A percentile compares a stretch with the other conserved stretches of the same genome.
phyloP scores from a whole-genome alignment of 2,113 vertebrate genomes.

The Rattus norvegicus region DNA sequence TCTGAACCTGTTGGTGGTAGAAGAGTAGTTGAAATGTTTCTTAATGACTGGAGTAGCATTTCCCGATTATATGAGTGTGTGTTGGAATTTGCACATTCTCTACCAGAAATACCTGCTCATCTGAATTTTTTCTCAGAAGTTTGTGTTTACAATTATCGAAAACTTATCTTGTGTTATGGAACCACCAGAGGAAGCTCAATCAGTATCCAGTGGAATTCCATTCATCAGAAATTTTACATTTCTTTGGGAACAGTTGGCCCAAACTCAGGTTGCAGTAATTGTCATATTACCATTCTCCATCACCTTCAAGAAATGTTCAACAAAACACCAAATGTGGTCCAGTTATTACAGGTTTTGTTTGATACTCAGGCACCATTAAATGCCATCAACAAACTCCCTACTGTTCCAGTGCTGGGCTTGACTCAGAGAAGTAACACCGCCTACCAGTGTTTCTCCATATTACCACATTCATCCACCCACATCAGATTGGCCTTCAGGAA shows the following conservation, averaged over 20 bases:
- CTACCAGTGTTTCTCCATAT: constrained; percentile 99
- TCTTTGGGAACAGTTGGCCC: constrained; percentile 98
- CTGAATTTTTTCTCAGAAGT: constrained; percentile 97
- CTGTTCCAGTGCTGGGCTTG: constrained; percentile 98
- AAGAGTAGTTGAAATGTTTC: constrained; percentile 99
- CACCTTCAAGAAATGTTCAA: constrained; percentile 99
- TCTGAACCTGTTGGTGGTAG: constrained; percentile 97
- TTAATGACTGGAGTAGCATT: constrained; percentile 98
- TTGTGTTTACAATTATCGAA: constrained; percentile 97
- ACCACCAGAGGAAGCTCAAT: constrained; percentile 98
- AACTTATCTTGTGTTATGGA: constrained; percentile 98
- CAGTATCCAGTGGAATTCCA: constrained; percentile 95
- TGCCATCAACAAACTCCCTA: constrained; percentile 99
- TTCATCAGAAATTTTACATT: constrained; percentile 95
- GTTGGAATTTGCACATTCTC: constrained; percentile 94
- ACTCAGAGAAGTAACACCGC: constrained; percentile 99
- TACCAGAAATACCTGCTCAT: constrained; percentile 96
- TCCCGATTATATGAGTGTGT: constrained; percentile 98
- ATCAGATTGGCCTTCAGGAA: constrained; percentile 99
- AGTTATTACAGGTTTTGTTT: constrained; percentile 97
- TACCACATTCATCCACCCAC: constrained; percentile 98
- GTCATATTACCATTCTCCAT: constrained; percentile 99
- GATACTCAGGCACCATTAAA: constrained; percentile 98
- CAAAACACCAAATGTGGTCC: constrained; percentile 96
- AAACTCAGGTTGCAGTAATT: constrained; percentile 99